Evolutionary conservation across 2,888 invertebrate species (phyloP).

Genomic region (Drosophila dives): DNA sequence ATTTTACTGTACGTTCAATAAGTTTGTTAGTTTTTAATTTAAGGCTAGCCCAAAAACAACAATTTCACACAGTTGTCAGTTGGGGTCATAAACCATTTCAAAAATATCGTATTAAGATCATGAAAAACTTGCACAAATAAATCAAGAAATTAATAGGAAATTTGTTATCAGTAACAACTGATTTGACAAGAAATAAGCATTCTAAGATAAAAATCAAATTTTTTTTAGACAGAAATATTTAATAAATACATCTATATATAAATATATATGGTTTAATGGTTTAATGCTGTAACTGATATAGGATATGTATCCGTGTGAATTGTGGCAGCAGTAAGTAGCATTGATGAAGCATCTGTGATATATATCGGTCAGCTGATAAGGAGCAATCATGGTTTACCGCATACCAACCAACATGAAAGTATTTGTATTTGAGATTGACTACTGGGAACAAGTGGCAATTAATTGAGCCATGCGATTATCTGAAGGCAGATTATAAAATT

Average conservation of each 20-base stretch:
- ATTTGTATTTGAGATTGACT: neutral
- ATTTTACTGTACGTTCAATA: neutral
- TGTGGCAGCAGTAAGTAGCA: conserved; percentile 13
- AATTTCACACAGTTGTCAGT: neutral
- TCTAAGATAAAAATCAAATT: conserved; percentile 17
- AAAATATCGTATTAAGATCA: neutral
- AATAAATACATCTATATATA: neutral
- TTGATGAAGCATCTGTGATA: conserved; percentile 19
- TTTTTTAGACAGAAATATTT: neutral
- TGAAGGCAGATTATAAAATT: conserved; percentile 2
- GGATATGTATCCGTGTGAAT: neutral
- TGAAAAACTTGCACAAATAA: neutral
- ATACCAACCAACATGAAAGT: neutral
- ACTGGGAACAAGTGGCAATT: conserved; percentile 7
- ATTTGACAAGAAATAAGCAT: conserved; percentile 13
- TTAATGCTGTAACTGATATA: neutral
- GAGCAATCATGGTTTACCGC: neutral
- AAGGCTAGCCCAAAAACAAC: neutral
- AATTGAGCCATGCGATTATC: conserved; percentile 25
- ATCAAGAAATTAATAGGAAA: neutral
- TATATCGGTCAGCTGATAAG: conserved; percentile 10
- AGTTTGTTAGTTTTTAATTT: neutral
- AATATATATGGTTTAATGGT: neutral
- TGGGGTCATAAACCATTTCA: neutral
- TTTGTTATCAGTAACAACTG: conserved; percentile 12